A percentile compares a stretch with the other conserved stretches of the same genome.
phyloP scores from a whole-genome alignment of 2,113 vertebrate species.

The Arothron firmamentum region DNA sequence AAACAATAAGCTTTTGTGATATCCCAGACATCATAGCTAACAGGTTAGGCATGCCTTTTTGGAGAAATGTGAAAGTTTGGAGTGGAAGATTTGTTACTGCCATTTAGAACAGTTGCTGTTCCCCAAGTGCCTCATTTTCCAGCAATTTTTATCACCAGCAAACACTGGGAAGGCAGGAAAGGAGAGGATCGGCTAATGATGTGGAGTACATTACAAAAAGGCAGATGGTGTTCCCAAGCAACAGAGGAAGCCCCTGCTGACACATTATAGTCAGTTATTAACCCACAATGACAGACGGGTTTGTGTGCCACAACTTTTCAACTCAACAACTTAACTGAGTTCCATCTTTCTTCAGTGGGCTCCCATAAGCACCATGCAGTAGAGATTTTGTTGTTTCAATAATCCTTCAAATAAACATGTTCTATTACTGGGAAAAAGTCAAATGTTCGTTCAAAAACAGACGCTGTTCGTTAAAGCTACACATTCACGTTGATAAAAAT shows the following conservation, averaged over 20 bases:
- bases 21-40: neutral
- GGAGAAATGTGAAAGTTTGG: neutral
- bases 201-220: conserved; percentile 67
- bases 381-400: neutral
- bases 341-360: conserved; percentile 17
- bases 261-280: conserved; percentile 70
- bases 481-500: too few species aligned
- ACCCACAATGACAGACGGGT: conserved; percentile 65
- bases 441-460: too few species aligned
- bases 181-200: conserved; percentile 63
- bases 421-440: too few species aligned
- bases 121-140: conserved; percentile 42
- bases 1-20: too few species aligned
- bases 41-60: conserved; percentile 1
- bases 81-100: conserved; percentile 35
- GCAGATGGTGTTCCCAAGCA: conserved; percentile 75
- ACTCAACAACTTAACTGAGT: conserved; percentile 46
- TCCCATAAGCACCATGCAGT: conserved; percentile 15
- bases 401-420: too few species aligned
- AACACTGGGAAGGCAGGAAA: conserved; percentile 42
- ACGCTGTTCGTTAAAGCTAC: too few species aligned
- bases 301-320: conserved; percentile 34
- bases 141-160: conserved; percentile 50
- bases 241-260: conserved; percentile 67
- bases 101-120: conserved; percentile 25